Percentiles rank a stretch among this genome's conserved stretches.
Conservation (phyloP, 2,113 vertebrate species). For the Herpetotheres cachinnans region DNA sequence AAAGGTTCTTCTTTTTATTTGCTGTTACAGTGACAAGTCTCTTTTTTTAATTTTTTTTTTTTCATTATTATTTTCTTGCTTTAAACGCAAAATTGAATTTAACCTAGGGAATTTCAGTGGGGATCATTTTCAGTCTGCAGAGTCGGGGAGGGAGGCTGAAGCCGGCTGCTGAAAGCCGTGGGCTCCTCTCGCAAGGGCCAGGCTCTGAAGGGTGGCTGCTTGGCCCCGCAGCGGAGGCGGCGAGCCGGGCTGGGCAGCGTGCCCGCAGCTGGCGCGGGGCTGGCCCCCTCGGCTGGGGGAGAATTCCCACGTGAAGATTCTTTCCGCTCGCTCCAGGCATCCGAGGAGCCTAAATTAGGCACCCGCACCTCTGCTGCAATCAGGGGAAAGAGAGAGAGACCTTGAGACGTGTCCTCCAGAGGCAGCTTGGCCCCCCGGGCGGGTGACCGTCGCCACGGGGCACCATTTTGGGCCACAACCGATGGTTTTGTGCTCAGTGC, state of each 20-base stretch:
- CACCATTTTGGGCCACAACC: background rate
- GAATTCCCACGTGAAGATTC: slow-evolving; percentile 45
- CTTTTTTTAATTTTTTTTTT: background rate
- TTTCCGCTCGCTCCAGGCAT: background rate
- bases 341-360: background rate
- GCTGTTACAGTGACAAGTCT: background rate
- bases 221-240: background rate
- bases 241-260: background rate
- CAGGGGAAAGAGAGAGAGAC: background rate
- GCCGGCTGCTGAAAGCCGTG: background rate
- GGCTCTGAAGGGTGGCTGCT: background rate
- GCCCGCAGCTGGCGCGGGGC: background rate
- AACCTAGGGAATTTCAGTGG: background rate
- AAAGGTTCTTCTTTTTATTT: background rate
- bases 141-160: background rate
- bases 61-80: background rate
- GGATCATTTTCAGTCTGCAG: background rate
- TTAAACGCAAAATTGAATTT: background rate
- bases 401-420: background rate
- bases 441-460: fast-evolving
- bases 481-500: background rate
- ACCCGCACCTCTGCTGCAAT: background rate
- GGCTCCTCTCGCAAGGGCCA: background rate
- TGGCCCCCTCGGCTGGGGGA: background rate
- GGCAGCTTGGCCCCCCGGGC: fast-evolving